phyloP scores from a whole-genome alignment of 2,113 vertebrate species.

The Pelecanus crispus region DNA sequence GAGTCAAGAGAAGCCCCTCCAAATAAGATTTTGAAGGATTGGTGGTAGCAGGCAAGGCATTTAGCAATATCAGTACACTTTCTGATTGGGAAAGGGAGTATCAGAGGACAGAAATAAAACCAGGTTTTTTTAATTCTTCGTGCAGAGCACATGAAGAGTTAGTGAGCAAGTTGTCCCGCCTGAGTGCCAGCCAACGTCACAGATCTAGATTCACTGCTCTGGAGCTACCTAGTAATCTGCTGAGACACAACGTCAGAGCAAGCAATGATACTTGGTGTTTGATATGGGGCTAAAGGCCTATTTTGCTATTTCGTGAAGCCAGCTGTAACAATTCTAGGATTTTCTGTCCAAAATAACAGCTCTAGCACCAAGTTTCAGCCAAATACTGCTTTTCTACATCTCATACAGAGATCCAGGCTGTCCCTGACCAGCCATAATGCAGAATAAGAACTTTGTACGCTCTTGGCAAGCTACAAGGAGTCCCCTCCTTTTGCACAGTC shows the following conservation, averaged over 20 bases:
- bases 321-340: not conserved
- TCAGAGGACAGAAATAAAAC: not conserved
- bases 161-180: not conserved
- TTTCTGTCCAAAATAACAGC: not conserved
- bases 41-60: not conserved
- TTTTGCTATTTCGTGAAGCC: not conserved
- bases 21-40: not conserved
- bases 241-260: not conserved
- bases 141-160: not conserved
- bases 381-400: not conserved
- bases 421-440: not conserved
- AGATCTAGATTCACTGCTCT: not conserved
- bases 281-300: not conserved
- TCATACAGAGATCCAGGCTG: not conserved
- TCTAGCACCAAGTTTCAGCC: not conserved
- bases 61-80: not conserved
- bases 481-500: not conserved
- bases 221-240: not conserved
- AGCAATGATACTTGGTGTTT: not conserved
- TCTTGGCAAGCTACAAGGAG: not conserved
- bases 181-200: not conserved
- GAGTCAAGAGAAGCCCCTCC: not conserved
- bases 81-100: not conserved
- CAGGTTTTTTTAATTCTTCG: not conserved
- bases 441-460: not conserved